These are phyloP conservation scores for Maniola hyperantus DNA, from an alignment of 2,888 invertebrate species.

Conservation along the genomic window DNA sequence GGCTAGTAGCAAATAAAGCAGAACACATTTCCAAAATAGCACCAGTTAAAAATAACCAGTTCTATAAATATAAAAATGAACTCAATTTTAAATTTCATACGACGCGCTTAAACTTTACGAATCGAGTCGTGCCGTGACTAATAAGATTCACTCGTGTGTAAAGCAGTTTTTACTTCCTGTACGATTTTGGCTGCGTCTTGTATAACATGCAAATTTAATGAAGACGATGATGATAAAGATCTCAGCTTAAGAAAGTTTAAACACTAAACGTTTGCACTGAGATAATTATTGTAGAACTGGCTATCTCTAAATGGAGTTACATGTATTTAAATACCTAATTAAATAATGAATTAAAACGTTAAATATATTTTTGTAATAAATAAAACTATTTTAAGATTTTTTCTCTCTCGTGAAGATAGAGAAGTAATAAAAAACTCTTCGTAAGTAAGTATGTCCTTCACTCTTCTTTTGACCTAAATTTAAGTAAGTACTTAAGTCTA, in stretches of 20 bases:
- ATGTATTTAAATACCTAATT: background rate
- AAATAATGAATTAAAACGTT: background rate
- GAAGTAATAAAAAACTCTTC: too few species aligned
- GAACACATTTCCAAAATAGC: background rate
- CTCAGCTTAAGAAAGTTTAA: constrained; percentile 16
- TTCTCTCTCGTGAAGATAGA: background rate
- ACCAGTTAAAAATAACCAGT: constrained; percentile 2
- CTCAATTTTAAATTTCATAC: constrained; percentile 4
- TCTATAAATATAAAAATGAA: constrained; percentile 12
- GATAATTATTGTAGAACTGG: background rate
- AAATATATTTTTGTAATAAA: background rate
- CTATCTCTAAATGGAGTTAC: background rate
- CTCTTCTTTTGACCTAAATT: too few species aligned
- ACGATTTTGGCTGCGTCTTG: constrained; percentile 20
- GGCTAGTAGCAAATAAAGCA: background rate
- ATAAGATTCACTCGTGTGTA: constrained; percentile 67
- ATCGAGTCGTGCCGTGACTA: constrained; percentile 64
- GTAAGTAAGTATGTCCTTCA: too few species aligned
- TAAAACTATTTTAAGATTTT: background rate
- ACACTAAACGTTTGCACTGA: constrained; percentile 3
- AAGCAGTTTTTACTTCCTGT: constrained; percentile 24
- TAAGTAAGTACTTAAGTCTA: too few species aligned
- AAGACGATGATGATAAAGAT: constrained; percentile 18
- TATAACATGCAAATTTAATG: constrained; percentile 24
- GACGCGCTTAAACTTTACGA: background rate